Conservation (phyloP, 2,797 vertebrate species). For the Phoebastria nigripes region DNA sequence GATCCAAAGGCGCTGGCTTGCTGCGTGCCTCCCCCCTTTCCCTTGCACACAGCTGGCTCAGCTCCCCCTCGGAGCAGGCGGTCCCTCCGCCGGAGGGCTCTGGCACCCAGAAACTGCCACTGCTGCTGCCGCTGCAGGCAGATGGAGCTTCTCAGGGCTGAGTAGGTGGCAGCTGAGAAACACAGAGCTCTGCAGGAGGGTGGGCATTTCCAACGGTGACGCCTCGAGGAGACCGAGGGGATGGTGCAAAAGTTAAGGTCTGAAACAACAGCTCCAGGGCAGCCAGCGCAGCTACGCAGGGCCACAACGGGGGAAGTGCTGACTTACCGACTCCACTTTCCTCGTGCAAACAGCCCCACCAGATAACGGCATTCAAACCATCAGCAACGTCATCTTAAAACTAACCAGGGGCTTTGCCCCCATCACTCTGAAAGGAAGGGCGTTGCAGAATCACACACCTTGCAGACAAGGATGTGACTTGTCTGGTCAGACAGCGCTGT, state of each 20-base stretch:
- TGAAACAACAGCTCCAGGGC: background rate
- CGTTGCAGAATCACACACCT: background rate
- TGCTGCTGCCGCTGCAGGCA: background rate
- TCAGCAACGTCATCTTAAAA: background rate
- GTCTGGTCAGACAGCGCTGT: background rate
- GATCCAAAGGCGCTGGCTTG: background rate
- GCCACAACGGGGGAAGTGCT: background rate
- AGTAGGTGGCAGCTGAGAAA: background rate
- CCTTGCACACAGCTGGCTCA: background rate
- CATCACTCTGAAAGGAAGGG: background rate
- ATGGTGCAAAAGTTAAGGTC: background rate
- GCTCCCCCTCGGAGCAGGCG: background rate
- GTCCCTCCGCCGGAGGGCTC: background rate
- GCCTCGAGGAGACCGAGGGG: background rate
- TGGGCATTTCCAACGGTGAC: background rate
- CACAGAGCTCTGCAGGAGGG: background rate
- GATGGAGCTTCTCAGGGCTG: background rate
- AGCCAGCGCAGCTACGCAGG: background rate
- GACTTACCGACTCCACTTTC: accelerated
- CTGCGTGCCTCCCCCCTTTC: background rate
- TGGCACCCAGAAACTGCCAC: background rate
- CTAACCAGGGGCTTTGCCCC: background rate
- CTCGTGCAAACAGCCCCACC: background rate
- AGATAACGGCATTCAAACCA: background rate
- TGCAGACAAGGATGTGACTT: background rate